Evolutionary conservation across 92 coral and sea anemone genomes (phyloP), one percentile per base, ranked within the genome.

Genomic region (Epizoanthus illoricatus): DNA sequence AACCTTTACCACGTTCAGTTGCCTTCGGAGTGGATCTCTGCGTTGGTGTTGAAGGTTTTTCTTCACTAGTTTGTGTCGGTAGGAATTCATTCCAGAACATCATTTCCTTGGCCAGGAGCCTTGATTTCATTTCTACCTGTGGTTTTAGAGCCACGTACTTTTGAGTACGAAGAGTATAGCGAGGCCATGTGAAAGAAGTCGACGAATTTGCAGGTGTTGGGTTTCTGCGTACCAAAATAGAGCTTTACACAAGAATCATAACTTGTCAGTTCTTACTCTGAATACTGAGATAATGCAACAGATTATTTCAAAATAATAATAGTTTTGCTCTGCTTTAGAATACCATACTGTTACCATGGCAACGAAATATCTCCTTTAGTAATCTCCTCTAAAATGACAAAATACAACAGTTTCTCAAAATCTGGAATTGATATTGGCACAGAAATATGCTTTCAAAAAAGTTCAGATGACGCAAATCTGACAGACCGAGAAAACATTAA

Each of bases 161-260:
- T 13, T 71, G 75, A 13, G 56, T n/a, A 6, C 49, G 9, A 11
- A 41, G 5, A 20, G 75, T 71, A 33, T 71, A 71, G 56, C 75
- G 75, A 71, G 75, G 75, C 75, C 75, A 71, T 16, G 16, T 45
- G 60, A 71, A 71, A 15, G 7, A 54, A 47, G 1, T 20, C 36
- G 75, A 71, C 39, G 75, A 45, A 56, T 71, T 71, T 7, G 7
- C 16, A 9, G 75, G 75, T 43, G 75, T 71, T 71, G 75, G 75
- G 41, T 45, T 71, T 21, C 75, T 71, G 75, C 6, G 8, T 12
- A 49, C 1, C 10, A 5, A 49, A 49, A 7, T 49, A 8, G 10
- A 47, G 11, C 10, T 7, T 2, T 47, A 7, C 11, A 47, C 2
- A 28, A 28, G 33, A 1, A 28, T 28, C 33, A 28, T 0, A 23